Conservation (phyloP, 1,140 invertebrate species). For the Pogonomyrmex californicus region DNA sequence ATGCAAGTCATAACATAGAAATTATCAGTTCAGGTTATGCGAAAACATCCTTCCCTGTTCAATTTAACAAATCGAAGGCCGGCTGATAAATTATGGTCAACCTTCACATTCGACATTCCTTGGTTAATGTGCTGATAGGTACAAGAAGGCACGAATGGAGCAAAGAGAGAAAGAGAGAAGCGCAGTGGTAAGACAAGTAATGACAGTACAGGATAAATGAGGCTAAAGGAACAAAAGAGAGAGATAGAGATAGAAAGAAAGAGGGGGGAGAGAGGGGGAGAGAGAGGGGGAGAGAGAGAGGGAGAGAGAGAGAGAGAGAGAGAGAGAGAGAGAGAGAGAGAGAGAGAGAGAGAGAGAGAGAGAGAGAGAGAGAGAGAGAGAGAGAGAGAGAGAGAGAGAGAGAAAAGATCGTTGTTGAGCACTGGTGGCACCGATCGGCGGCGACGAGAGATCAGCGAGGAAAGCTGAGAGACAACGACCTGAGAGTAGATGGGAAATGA, state of each 20-base stretch:
- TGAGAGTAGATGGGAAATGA: conserved; percentile 66
- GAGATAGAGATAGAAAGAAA: too few relatives aligned
- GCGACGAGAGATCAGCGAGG: conserved; percentile 52
- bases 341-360: too few relatives aligned
- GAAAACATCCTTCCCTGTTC: conserved; percentile 31
- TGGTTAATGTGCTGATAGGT: conserved; percentile 48
- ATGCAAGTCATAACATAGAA: conserved; percentile 38
- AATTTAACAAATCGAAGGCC: conserved; percentile 37
- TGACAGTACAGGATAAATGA: conserved; percentile 7
- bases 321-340: too few relatives aligned
- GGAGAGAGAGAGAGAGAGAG: too few relatives aligned
- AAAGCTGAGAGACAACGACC: conserved; percentile 36
- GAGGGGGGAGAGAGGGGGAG: too few relatives aligned
- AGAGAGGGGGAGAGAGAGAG: too few relatives aligned
- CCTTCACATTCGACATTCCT: conserved; percentile 33
- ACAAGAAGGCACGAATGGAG: conserved; percentile 42
- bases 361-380: too few relatives aligned
- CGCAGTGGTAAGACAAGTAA: not conserved
- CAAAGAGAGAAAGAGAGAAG: conserved; percentile 30
- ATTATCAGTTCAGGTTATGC: not conserved
- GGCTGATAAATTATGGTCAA: conserved; percentile 60
- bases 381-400: not conserved
- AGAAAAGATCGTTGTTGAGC: not conserved
- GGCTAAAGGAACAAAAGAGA: not conserved
- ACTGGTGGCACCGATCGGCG: conserved; percentile 50